Percentiles rank a stretch among this genome's conserved stretches.
These are phyloP conservation scores for Harpalus rubripes DNA, from an alignment of 2,888 invertebrate species.

Conservation along the genomic window DNA sequence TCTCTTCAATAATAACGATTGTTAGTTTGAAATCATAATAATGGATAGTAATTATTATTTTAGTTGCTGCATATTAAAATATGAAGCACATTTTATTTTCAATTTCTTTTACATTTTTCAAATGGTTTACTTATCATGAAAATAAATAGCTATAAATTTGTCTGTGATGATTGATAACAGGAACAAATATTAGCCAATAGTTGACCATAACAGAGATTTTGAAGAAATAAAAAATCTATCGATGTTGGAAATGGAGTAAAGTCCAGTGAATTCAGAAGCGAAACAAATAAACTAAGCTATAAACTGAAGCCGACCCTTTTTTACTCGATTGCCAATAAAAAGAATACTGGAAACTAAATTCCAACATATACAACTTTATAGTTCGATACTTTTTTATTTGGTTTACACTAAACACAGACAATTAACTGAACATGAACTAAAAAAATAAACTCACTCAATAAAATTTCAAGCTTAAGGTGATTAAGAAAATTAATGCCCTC, in stretches of 20 bases:
- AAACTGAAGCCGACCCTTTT: not conserved
- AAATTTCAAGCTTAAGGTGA: no score
- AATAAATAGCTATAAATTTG: no score
- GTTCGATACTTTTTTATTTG: not conserved
- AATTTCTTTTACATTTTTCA: no score
- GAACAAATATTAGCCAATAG: not conserved
- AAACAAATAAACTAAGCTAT: slow-evolving; percentile 3
- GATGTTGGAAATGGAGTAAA: not conserved
- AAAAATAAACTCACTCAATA: not conserved
- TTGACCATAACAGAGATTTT: not conserved
- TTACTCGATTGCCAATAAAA: not conserved
- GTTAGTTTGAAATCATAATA: no score
- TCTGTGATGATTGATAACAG: not conserved
- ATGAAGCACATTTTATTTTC: no score
- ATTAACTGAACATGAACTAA: not conserved
- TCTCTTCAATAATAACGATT: no score
- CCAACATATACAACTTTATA: not conserved
- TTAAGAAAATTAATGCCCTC: no score
- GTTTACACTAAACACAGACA: not conserved
- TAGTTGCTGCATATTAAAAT: no score
- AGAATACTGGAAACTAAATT: not conserved
- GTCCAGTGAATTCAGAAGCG: not conserved
- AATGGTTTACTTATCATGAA: no score
- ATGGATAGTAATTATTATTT: no score
- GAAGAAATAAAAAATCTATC: not conserved